Evolutionary conservation across 2,888 invertebrate genomes (phyloP).

Genomic region (Mongoloraphidia duomilia): DNA sequence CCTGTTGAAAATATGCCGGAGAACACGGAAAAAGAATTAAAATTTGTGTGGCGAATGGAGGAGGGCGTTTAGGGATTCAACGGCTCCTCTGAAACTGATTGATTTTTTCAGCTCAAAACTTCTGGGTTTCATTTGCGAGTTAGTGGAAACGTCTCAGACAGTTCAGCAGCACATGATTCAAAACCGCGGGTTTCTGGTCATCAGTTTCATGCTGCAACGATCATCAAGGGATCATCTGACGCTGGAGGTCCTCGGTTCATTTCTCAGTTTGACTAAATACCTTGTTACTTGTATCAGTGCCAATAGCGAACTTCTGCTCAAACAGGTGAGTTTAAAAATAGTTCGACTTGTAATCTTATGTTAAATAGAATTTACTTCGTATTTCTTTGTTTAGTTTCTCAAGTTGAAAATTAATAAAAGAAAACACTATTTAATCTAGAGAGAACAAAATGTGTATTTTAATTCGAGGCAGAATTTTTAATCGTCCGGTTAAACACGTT

Average conservation of each 20-base stretch:
- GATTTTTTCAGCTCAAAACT: slow-evolving; percentile 67
- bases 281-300: slow-evolving; percentile 85
- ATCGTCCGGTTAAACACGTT: too few relatives aligned
- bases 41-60: too few relatives aligned
- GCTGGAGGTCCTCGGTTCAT: slow-evolving; percentile 83
- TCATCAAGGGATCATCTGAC: slow-evolving; percentile 88
- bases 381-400: too few relatives aligned
- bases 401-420: too few relatives aligned
- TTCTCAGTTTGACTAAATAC: slow-evolving; percentile 82
- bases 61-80: too few relatives aligned
- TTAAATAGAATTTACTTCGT: too few relatives aligned
- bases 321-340: slow-evolving; percentile 54
- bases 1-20: too few relatives aligned
- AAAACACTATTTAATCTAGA: too few relatives aligned
- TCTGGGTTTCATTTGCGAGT: slow-evolving; percentile 91
- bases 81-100: background rate
- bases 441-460: too few relatives aligned
- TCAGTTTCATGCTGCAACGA: slow-evolving; percentile 91
- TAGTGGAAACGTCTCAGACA: slow-evolving; percentile 91
- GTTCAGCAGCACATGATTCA: slow-evolving; percentile 99
- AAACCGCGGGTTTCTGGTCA: slow-evolving; percentile 94
- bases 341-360: too few relatives aligned
- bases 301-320: slow-evolving; percentile 79
- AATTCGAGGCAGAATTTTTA: too few relatives aligned
- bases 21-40: too few relatives aligned